phyloP scores from a whole-genome alignment of 30 jellyfish, hydroid and myxozoan genomes.

The Sanderia malayensis region DNA sequence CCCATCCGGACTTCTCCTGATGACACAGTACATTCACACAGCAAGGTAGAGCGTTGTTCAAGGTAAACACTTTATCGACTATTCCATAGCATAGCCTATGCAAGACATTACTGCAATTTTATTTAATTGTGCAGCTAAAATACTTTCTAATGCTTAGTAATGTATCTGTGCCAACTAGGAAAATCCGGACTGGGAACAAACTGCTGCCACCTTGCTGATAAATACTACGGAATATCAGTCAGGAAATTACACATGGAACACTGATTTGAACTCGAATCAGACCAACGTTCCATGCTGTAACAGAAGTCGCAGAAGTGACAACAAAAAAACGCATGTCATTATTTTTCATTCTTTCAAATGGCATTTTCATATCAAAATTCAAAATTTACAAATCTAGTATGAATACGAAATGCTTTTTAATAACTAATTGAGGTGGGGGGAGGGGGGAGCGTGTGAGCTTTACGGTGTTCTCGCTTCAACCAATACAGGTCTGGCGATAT shows the following conservation, averaged over 20 bases:
- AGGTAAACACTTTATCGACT: too few relatives aligned
- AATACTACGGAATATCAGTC: constrained; percentile 27
- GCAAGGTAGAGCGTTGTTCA: constrained; percentile 54
- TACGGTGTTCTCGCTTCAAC: too few relatives aligned
- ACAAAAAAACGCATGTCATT: constrained; percentile 19
- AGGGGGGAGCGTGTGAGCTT: too few relatives aligned
- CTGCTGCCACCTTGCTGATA: constrained; percentile 75
- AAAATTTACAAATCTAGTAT: constrained; percentile 7
- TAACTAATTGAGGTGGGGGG: too few relatives aligned
- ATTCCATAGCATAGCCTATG: too few relatives aligned
- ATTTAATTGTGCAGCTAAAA: too few relatives aligned
- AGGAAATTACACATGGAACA: constrained; percentile 8
- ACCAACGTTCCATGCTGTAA: neutral
- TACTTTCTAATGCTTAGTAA: neutral
- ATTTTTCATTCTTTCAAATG: neutral
- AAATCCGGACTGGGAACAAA: constrained; percentile 33
- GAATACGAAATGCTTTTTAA: neutral
- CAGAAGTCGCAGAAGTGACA: constrained; percentile 45
- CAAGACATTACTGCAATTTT: too few relatives aligned
- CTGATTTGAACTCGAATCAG: neutral
- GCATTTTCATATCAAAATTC: constrained; percentile 41
- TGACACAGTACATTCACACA: constrained; percentile 69
- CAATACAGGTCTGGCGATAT: too few relatives aligned
- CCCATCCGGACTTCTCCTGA: constrained; percentile 59
- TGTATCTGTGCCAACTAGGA: constrained; percentile 62